phyloP scores from a whole-genome alignment of 2,797 vertebrate species.

The Hafferia zeledoni region DNA sequence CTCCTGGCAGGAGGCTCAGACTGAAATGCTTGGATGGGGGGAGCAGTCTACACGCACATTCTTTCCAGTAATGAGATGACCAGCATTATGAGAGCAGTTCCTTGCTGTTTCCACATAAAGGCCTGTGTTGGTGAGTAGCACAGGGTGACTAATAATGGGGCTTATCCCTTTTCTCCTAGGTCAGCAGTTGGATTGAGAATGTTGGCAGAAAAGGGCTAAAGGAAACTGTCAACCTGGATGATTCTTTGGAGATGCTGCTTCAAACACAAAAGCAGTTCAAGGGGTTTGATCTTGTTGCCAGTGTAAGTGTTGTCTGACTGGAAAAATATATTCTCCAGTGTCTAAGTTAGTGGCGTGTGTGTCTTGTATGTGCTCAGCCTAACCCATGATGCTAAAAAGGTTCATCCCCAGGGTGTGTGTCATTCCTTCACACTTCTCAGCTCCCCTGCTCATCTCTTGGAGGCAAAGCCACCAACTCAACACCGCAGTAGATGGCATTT shows the following conservation, averaged over 20 bases:
- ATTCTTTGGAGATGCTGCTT: constrained; percentile 85
- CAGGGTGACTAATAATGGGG: neutral
- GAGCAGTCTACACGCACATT: neutral
- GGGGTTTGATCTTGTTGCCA: constrained; percentile 84
- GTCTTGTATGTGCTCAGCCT: neutral
- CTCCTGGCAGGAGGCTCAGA: neutral
- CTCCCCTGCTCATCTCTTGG: neutral
- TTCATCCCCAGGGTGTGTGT: neutral
- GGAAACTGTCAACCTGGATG: constrained; percentile 74
- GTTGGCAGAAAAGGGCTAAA: constrained; percentile 83
- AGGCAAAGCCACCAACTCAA: neutral
- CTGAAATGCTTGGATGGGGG: neutral
- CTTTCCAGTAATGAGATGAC: constrained; percentile 12
- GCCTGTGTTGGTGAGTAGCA: neutral
- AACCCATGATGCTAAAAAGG: neutral
- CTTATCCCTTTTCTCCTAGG: constrained; percentile 75
- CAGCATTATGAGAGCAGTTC: neutral
- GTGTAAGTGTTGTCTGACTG: constrained; percentile 40
- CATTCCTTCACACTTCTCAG: neutral
- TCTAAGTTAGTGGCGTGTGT: neutral
- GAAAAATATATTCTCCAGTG: neutral
- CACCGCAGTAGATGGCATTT: neutral
- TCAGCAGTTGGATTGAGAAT: constrained; percentile 87
- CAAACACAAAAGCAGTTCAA: constrained; percentile 82
- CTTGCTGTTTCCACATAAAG: constrained; percentile 28